Base-by-base conservation (phyloP, 2,888 invertebrate species). In the Pyrgus malvae region DNA sequence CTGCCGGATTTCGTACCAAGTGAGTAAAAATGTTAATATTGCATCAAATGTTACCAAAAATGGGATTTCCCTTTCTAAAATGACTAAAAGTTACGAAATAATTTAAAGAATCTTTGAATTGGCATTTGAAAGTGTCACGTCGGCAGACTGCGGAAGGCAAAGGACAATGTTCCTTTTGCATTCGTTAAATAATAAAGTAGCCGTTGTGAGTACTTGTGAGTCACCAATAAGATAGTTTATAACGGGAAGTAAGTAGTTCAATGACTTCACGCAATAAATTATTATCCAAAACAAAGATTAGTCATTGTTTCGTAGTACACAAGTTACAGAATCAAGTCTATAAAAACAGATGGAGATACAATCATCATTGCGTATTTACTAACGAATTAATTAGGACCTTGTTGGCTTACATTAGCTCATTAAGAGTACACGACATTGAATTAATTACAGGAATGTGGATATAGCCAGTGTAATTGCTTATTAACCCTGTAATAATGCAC, bases 1-100 rank as follows among this genome's bases (percentile, higher is more conserved):
- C 96, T 58, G 95, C 96, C 66, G 96, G 96, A 74, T 96, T 96
- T 80, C 93, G 96, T 70, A 94, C 94, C 70, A 95, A 93, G 95
- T 95, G 84, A 92, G 92, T 90, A 69, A 61, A 66, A 65, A 25
- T 44, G 62, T 69, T 63, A 64, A 56, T 64, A 65, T 63, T 64
- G 58, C 64, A 69, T 62, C 17, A 11, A 6, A 37, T 35, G 27
- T 61, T 55, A 57, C 58, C 57, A 48, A 60, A 63, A 63, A 57
- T 16, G 53, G 62, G 61, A 58, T 60, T 64, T 64, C 62, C 67
- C 66, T 60, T 62, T 55, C 62, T 61, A 58, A 64, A 58, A 21
- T 37, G 55, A 62, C 60, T 67, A 65, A 62, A 66, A 66, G 42
- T 55, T 33, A 38, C 25, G 59, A 49, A 64, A 64, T 68, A 65